Evolutionary conservation across 1,140 invertebrate species (phyloP).

Genomic region (Achroia grisella): DNA sequence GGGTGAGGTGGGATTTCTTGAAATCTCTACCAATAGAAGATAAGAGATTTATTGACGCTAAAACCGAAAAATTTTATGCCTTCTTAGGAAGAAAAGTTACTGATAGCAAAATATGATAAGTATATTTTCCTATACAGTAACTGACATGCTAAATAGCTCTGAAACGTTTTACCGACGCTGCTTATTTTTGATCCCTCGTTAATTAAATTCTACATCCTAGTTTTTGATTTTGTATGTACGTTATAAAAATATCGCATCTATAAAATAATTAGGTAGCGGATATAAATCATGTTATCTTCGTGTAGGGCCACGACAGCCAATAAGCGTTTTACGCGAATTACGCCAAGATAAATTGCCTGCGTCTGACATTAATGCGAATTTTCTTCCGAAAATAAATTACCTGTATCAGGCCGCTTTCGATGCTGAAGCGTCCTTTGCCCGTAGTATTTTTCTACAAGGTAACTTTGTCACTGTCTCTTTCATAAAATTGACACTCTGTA

Average conservation of each 20-base stretch:
- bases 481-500: conserved; percentile 5
- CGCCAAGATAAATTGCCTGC: conserved; percentile 55
- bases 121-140: too few species aligned
- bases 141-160: too few species aligned
- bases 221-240: background rate
- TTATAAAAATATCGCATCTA: conserved; percentile 6
- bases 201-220: too few species aligned
- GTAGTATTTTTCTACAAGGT: conserved; percentile 11
- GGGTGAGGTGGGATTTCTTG: too few species aligned
- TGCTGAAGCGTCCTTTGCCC: conserved; percentile 6
- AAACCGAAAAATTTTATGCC: too few species aligned
- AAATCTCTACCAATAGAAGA: too few species aligned
- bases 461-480: conserved; percentile 22
- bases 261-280: conserved; percentile 38
- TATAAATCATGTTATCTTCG: conserved; percentile 56
- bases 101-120: too few species aligned
- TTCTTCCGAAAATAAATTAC: conserved; percentile 57
- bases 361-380: conserved; percentile 55
- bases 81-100: too few species aligned
- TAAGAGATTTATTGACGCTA: too few species aligned
- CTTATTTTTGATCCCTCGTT: too few species aligned
- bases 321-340: conserved; percentile 61
- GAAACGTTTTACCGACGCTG: too few species aligned
- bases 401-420: conserved; percentile 30
- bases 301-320: conserved; percentile 51